A percentile compares a stretch with the other conserved stretches of the same genome.
Conservation (phyloP, 2,797 vertebrate species). For the Astyanax mexicanus region DNA sequence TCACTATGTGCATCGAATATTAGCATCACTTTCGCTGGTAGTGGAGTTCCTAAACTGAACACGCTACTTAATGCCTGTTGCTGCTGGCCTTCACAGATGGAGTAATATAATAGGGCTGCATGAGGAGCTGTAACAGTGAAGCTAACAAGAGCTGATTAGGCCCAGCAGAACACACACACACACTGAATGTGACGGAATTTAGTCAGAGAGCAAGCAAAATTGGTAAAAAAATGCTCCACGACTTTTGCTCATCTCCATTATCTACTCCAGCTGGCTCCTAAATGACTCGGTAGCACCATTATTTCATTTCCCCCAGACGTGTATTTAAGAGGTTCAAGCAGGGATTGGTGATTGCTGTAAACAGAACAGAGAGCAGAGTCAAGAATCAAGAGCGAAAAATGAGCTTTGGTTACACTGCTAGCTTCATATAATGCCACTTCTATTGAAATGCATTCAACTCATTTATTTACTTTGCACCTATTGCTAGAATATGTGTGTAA, state of each 20-base stretch:
- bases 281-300: background rate
- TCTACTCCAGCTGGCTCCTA: background rate
- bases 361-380: background rate
- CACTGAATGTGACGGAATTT: constrained; percentile 30
- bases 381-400: no score
- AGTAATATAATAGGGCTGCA: constrained; percentile 29
- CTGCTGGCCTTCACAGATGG: constrained; percentile 28
- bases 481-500: no score
- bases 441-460: no score
- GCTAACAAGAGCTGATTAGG: constrained; percentile 45
- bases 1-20: background rate
- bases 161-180: background rate
- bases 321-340: background rate
- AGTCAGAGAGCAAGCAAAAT: constrained; percentile 28
- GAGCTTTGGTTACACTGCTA: no score
- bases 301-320: background rate
- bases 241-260: background rate
- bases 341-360: background rate
- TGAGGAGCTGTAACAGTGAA: background rate
- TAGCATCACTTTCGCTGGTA: constrained; percentile 23
- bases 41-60: constrained; percentile 11
- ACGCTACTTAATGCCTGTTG: constrained; percentile 10
- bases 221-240: constrained; percentile 6
- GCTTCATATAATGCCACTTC: no score
- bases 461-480: no score